A percentile compares a stretch with the other conserved stretches of the same genome.
Evolutionary conservation across 2,113 vertebrate genomes (phyloP).

Genomic region (Ctenomys sociabilis): DNA sequence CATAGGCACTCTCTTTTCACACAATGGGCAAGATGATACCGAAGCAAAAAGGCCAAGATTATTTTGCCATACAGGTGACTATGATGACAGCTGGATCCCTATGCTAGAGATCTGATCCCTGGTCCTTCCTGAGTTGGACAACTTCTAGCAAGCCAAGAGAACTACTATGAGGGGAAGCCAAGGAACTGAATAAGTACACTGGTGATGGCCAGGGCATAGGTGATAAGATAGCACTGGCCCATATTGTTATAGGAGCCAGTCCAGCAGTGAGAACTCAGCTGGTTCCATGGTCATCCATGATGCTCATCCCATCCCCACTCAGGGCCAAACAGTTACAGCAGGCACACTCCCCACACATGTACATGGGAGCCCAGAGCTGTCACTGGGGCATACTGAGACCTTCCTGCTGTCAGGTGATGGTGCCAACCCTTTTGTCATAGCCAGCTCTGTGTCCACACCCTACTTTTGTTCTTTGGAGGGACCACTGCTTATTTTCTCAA

Average conservation of each 20-base stretch:
- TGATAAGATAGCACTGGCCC: neutral
- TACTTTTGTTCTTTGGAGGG: neutral
- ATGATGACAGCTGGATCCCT: neutral
- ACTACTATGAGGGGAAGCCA: too few species aligned
- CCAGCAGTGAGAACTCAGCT: neutral
- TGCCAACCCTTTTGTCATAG: neutral
- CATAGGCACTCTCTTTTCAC: neutral
- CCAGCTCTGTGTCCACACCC: neutral
- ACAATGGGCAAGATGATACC: neutral
- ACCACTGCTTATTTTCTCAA: neutral
- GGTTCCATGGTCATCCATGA: neutral
- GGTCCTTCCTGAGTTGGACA: neutral
- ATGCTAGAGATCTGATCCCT: neutral
- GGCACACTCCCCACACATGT: fast-evolving
- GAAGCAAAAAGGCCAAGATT: neutral
- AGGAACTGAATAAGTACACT: neutral
- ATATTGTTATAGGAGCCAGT: neutral
- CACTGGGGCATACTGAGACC: neutral
- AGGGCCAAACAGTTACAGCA: neutral
- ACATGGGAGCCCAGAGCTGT: too few species aligned
- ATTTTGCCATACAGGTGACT: neutral
- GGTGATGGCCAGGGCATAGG: neutral
- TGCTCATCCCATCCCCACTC: neutral
- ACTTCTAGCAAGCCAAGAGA: neutral
- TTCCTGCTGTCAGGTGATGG: neutral